Evolutionary conservation across 1,140 invertebrate genomes (phyloP), one percentile per base, ranked within the genome.

Genomic region (Amphibalanus amphitrite): DNA sequence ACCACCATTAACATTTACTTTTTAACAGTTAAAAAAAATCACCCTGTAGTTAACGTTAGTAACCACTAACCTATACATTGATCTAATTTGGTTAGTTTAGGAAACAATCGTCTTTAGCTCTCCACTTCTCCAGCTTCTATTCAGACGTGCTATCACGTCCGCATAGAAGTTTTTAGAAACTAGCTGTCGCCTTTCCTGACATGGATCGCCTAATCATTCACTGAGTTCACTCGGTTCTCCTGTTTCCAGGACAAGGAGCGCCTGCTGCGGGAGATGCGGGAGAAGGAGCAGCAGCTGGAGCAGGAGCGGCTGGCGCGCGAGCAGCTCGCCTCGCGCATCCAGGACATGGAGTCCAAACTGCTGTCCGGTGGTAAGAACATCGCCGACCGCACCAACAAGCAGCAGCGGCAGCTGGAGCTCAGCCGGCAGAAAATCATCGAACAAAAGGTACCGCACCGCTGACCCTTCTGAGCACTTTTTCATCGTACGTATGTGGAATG

Each of bases 331-430:
- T 73, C 77, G 72, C 83, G 86, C 78, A 83, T 87, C 74, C 78
- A 83, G 71, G 84, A 89, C 67, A 86, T 97, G 79, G 92, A 96
- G 79, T 91, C 90, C 75, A 91, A 95, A 78, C 81, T 97, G 72
- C 85, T 97, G 38, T 86, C 87, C 73, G 94, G 93, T 33, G 83
- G 83, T 10, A 92, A 91, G 78, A 92, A 93, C 79, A 89, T 97
- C 69, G 84, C 95, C 28, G 92, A 95, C 79, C 91, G 93, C 76
- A 92, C 93, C 23, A 91, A 92, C 78, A 88, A 94, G 79, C 91
- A 93, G 74, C 89, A 95, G 78, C 83, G 88, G 74, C 88, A 89
- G 71, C 81, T 97, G 30, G 90, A 95, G 77, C 86, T 89, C 77
- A 84, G 89, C 74, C 82, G 87, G 70, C 82, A 84, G 69, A 91